phyloP scores from a whole-genome alignment of 2,113 vertebrate species.

The Nanorana parkeri region DNA sequence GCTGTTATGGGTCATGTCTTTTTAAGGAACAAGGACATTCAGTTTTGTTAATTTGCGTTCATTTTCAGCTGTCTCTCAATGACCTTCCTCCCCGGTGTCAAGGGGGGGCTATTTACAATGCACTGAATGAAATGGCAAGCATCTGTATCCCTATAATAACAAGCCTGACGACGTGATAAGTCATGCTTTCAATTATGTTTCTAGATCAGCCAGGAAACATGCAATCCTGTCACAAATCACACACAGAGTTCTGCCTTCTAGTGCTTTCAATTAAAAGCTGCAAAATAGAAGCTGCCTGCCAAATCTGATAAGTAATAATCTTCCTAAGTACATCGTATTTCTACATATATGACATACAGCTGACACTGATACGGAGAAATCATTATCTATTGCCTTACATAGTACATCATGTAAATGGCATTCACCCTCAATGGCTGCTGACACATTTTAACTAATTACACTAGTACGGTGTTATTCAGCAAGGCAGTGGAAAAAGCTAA shows the following conservation, averaged over 20 bases:
- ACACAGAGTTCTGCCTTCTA: no score
- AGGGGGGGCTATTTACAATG: slow-evolving; percentile 15
- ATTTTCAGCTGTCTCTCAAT: slow-evolving; percentile 47
- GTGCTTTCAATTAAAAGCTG: no score
- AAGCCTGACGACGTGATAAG: slow-evolving; percentile 15
- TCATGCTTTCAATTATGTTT: slow-evolving; percentile 33
- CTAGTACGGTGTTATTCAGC: not conserved
- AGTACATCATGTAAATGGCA: no score
- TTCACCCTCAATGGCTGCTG: no score
- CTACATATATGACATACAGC: no score
- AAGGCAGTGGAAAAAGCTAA: no score
- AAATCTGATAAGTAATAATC: no score
- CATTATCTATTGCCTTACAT: no score
- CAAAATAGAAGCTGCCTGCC: no score
- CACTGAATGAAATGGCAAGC: slow-evolving; percentile 23
- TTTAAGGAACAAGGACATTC: slow-evolving; percentile 49
- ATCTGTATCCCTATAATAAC: slow-evolving; percentile 40
- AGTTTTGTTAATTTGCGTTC: slow-evolving; percentile 40
- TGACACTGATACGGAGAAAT: no score
- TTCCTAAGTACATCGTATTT: no score
- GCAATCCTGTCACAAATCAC: slow-evolving; percentile 21
- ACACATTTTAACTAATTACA: no score
- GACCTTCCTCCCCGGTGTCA: slow-evolving; percentile 27
- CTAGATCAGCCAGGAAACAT: slow-evolving; percentile 10
- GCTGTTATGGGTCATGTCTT: slow-evolving; percentile 39